Evolutionary conservation across 2,888 invertebrate species (phyloP).

Genomic region (Harpalus rubripes): DNA sequence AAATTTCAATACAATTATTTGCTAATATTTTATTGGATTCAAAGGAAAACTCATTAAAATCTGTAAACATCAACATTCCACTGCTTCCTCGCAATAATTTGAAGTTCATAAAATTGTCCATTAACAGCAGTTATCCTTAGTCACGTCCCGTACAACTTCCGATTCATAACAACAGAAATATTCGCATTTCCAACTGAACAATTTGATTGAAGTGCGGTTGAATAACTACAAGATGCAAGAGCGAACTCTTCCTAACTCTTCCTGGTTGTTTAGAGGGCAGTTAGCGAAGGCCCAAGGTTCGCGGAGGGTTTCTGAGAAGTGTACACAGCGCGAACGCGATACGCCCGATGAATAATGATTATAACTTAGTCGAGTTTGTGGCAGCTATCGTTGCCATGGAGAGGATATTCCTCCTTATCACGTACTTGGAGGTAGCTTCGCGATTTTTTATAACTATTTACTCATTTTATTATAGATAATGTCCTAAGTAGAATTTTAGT

Average conservation of each 20-base stretch:
- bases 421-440: constrained; percentile 20
- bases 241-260: background rate
- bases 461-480: constrained; percentile 26
- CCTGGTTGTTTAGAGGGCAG: constrained; percentile 2
- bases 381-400: constrained; percentile 20
- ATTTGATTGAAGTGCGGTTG: constrained; percentile 31
- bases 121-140: constrained; percentile 5
- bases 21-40: no score
- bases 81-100: no score
- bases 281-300: background rate
- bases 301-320: constrained; percentile 13
- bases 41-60: no score
- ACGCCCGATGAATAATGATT: constrained; percentile 49
- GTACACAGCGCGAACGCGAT: constrained; percentile 32
- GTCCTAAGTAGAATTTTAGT: constrained; percentile 11
- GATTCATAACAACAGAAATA: constrained; percentile 23
- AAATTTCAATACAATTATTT: no score
- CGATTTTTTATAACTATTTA: constrained; percentile 42
- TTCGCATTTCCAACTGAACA: constrained; percentile 20
- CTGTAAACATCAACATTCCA: no score
- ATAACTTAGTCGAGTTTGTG: constrained; percentile 44
- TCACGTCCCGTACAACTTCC: background rate
- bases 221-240: constrained; percentile 16
- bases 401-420: constrained; percentile 39
- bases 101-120: background rate